Percentiles rank a stretch among this genome's conserved stretches.
Evolutionary conservation across 2,113 vertebrate genomes (phyloP).

Genomic region (Amblyopsis rosae): DNA sequence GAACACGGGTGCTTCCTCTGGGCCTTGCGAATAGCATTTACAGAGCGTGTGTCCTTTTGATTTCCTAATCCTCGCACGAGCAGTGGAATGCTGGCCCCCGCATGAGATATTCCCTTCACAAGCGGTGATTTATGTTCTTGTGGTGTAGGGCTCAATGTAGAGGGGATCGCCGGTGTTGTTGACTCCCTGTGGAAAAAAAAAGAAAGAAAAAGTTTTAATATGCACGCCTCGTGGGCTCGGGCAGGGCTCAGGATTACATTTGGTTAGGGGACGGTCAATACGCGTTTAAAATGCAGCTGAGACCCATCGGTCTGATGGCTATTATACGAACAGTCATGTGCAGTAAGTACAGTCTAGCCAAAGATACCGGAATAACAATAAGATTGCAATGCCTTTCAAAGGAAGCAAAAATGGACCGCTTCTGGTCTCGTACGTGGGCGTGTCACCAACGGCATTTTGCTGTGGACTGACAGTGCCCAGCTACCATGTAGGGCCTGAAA

Average conservation of each 20-base stretch:
- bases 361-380: not conserved
- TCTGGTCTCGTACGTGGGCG: no score
- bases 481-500: no score
- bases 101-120: constrained; percentile 75
- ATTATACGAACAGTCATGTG: constrained; percentile 41
- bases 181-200: constrained; percentile 56
- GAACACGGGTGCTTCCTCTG: constrained; percentile 58
- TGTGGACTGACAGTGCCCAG: no score
- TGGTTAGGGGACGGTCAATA: constrained; percentile 63
- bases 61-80: constrained; percentile 71
- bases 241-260: constrained; percentile 55
- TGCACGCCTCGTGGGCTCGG: constrained; percentile 68
- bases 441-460: no score
- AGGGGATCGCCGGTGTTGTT: constrained; percentile 69
- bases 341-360: not conserved
- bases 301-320: constrained; percentile 43
- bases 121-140: constrained; percentile 75
- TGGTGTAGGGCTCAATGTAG: constrained; percentile 57
- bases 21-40: constrained; percentile 64
- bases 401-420: not conserved
- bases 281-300: constrained; percentile 71
- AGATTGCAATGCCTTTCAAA: not conserved
- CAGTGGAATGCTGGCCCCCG: constrained; percentile 50
- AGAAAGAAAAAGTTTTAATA: constrained; percentile 75
- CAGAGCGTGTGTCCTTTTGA: constrained; percentile 69